A percentile compares a stretch with the other conserved stretches of the same genome.
These are phyloP conservation scores for Pionites leucogaster DNA, from an alignment of 2,113 vertebrate genomes.

Conservation along the genomic window DNA sequence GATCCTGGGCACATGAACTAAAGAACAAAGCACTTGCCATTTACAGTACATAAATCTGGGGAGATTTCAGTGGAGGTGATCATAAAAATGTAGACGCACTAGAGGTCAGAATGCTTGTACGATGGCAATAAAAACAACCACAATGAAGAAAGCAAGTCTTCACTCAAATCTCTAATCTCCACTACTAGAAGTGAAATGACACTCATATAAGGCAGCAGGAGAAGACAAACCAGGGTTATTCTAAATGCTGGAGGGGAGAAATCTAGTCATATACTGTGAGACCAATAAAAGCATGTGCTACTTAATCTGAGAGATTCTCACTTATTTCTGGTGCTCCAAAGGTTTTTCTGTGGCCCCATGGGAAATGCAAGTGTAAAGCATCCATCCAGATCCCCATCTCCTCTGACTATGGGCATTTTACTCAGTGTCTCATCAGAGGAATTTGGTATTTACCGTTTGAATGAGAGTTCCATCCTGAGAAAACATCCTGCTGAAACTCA, in stretches of 20 bases:
- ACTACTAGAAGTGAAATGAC: neutral
- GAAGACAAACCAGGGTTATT: neutral
- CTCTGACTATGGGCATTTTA: fast-evolving
- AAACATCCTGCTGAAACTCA: neutral
- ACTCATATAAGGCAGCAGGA: neutral
- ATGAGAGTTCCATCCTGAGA: neutral
- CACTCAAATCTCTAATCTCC: neutral
- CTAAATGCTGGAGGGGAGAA: neutral
- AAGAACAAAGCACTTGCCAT: conserved; percentile 11
- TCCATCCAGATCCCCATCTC: neutral
- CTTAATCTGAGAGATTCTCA: neutral
- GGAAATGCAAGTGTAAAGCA: neutral
- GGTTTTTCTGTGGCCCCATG: neutral
- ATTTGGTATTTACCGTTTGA: neutral
- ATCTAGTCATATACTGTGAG: neutral
- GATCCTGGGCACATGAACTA: neutral
- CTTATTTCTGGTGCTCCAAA: neutral
- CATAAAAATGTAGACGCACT: neutral
- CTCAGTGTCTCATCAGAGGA: neutral
- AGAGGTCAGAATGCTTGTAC: neutral
- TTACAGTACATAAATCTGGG: conserved; percentile 11
- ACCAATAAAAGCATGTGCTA: neutral
- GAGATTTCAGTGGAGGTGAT: neutral
- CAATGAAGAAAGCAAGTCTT: neutral
- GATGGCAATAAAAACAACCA: neutral